Conservation (phyloP, 2,888 invertebrate genomes). For the Margaritifera margaritifera region DNA sequence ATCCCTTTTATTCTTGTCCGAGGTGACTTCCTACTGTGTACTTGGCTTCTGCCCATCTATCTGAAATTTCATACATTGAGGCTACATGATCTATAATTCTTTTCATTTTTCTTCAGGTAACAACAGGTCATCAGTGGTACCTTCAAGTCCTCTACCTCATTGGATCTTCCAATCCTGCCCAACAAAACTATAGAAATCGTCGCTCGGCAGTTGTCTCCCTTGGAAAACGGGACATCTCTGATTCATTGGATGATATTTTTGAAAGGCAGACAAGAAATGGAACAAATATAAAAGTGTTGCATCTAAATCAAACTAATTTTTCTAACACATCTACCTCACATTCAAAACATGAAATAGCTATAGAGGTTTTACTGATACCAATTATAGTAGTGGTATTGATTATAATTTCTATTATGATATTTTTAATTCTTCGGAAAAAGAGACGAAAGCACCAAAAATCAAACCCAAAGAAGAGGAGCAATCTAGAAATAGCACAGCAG, state of each 20-base stretch:
- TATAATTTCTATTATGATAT: constrained; percentile 22
- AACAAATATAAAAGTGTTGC: constrained; percentile 55
- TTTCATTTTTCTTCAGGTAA: constrained; percentile 54
- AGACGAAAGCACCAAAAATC: constrained; percentile 25
- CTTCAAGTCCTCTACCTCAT: constrained; percentile 72
- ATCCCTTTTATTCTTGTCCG: not conserved
- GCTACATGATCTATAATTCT: too few relatives aligned
- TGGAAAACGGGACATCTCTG: constrained; percentile 28
- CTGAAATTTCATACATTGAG: too few relatives aligned
- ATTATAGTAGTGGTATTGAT: constrained; percentile 30
- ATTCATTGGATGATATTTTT: constrained; percentile 19
- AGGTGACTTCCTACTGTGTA: too few relatives aligned
- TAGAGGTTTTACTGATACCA: constrained; percentile 31
- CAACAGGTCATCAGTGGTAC: constrained; percentile 72
- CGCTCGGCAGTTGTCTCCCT: constrained; percentile 38
- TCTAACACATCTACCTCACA: constrained; percentile 4
- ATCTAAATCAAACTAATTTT: constrained; percentile 34
- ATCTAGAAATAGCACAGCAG: constrained; percentile 43
- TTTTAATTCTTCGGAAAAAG: constrained; percentile 30
- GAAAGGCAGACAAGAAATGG: constrained; percentile 51
- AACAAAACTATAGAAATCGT: constrained; percentile 39
- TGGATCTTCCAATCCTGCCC: constrained; percentile 48
- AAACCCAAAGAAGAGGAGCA: constrained; percentile 31
- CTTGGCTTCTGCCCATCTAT: too few relatives aligned
- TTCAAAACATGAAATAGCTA: constrained; percentile 13